Evolutionary conservation across 2,888 invertebrate genomes (phyloP).

Genomic region (Pammene fasciana): DNA sequence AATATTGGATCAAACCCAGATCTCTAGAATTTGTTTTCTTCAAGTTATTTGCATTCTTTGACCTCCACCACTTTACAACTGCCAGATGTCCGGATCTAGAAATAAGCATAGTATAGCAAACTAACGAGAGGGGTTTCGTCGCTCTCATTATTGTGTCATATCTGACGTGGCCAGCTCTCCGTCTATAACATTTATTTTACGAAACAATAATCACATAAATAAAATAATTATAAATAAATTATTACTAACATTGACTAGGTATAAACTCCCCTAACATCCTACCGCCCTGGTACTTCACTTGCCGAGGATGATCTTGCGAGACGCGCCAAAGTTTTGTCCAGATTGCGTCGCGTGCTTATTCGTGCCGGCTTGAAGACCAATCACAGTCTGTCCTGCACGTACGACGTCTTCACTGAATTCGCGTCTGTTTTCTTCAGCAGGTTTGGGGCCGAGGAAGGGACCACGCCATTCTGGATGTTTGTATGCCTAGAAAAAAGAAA

Average conservation of each 20-base stretch:
- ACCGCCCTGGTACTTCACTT: conserved; percentile 76
- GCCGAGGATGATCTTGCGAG: conserved; percentile 91
- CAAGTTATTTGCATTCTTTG: no score
- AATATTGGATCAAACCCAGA: no score
- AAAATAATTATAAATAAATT: background rate
- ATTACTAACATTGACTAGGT: conserved; percentile 28
- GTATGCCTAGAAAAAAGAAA: conserved; percentile 83
- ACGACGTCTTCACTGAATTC: conserved; percentile 92
- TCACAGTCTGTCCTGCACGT: conserved; percentile 91
- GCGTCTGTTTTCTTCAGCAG: conserved; percentile 92
- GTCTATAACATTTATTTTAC: conserved; percentile 4
- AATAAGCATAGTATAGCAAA: no score
- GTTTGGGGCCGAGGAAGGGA: conserved; percentile 91
- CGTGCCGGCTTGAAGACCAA: conserved; percentile 93
- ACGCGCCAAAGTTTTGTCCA: conserved; percentile 94
- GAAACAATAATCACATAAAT: background rate
- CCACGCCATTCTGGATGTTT: conserved; percentile 93
- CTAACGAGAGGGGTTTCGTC: no score
- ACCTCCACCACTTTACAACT: no score
- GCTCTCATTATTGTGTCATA: no score
- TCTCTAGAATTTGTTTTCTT: no score
- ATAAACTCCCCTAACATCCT: conserved; percentile 31
- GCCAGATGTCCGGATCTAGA: no score
- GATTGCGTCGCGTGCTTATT: conserved; percentile 93
- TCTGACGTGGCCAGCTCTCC: no score